Percentiles rank a stretch among this genome's conserved stretches.
phyloP scores from a whole-genome alignment of 2,113 vertebrate species.

The Indicator indicator region DNA sequence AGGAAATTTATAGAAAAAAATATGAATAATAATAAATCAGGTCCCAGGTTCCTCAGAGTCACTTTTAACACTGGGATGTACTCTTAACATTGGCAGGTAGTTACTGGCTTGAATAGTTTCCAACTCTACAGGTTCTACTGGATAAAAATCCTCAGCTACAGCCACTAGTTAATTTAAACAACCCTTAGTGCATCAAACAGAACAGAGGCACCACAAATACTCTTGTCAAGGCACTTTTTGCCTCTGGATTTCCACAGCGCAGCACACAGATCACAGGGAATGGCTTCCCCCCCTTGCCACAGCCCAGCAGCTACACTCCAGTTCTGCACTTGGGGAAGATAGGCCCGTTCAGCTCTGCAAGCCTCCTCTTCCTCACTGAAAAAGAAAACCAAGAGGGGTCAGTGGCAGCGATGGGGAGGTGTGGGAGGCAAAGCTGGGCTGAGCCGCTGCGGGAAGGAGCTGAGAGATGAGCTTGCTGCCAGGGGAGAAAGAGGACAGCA shows the following conservation, averaged over 20 bases:
- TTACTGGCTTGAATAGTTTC: slow-evolving; percentile 53
- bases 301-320: slow-evolving; percentile 80
- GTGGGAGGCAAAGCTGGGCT: background rate
- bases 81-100: background rate
- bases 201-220: slow-evolving; percentile 74
- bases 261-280: slow-evolving; percentile 39
- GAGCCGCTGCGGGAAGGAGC: background rate
- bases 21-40: background rate
- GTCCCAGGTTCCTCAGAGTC: slow-evolving; percentile 19
- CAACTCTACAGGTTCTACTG: slow-evolving; percentile 69
- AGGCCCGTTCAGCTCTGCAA: slow-evolving; percentile 89
- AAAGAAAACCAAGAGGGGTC: slow-evolving; percentile 55
- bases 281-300: background rate
- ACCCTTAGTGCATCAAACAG: slow-evolving; percentile 72
- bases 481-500: background rate
- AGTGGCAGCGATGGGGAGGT: background rate
- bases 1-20: slow-evolving; percentile 5
- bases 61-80: slow-evolving; percentile 15
- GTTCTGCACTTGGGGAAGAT: slow-evolving; percentile 97
- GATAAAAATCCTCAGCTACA: slow-evolving; percentile 70
- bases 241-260: slow-evolving; percentile 59
- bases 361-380: slow-evolving; percentile 95
- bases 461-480: background rate
- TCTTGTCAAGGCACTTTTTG: slow-evolving; percentile 62
- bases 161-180: slow-evolving; percentile 72